These are phyloP conservation scores for Mugil cephalus DNA, from an alignment of 2,113 vertebrate species.

Conservation along the genomic window DNA sequence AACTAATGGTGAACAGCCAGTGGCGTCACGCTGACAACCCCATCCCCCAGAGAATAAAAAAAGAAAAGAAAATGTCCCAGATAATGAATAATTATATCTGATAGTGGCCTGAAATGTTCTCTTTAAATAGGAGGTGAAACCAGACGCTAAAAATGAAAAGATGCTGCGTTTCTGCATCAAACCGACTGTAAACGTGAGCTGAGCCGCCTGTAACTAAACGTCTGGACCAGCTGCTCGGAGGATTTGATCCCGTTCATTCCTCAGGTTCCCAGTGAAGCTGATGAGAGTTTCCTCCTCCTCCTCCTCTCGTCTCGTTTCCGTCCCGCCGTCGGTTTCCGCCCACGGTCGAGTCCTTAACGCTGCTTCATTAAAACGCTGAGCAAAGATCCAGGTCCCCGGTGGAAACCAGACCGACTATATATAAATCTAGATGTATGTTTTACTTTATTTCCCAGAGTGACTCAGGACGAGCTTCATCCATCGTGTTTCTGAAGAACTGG, in stretches of 20 bases:
- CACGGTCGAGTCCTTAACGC: accelerated
- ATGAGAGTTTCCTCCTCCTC: background rate
- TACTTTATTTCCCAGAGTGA: conserved; percentile 29
- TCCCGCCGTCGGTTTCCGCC: background rate
- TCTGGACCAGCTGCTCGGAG: too few relatives aligned
- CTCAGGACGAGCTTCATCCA: conserved; percentile 31
- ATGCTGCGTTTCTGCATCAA: background rate
- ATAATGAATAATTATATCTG: conserved; percentile 16
- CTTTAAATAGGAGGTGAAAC: conserved; percentile 13
- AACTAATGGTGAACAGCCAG: conserved; percentile 13
- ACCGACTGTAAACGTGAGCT: too few relatives aligned
- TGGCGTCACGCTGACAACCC: conserved; percentile 16
- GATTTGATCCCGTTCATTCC: too few relatives aligned
- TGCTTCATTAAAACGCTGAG: conserved; percentile 14
- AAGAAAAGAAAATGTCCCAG: conserved; percentile 16
- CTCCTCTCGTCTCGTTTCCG: background rate
- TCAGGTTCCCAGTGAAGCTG: background rate
- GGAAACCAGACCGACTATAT: background rate
- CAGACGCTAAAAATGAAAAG: too few relatives aligned
- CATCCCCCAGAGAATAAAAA: background rate
- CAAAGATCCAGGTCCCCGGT: background rate
- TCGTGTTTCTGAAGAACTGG: too few relatives aligned
- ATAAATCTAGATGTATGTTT: background rate
- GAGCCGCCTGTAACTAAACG: too few relatives aligned
- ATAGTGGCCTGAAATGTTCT: background rate